phyloP scores from a whole-genome alignment of 2,113 vertebrate genomes.

The Nestor notabilis region DNA sequence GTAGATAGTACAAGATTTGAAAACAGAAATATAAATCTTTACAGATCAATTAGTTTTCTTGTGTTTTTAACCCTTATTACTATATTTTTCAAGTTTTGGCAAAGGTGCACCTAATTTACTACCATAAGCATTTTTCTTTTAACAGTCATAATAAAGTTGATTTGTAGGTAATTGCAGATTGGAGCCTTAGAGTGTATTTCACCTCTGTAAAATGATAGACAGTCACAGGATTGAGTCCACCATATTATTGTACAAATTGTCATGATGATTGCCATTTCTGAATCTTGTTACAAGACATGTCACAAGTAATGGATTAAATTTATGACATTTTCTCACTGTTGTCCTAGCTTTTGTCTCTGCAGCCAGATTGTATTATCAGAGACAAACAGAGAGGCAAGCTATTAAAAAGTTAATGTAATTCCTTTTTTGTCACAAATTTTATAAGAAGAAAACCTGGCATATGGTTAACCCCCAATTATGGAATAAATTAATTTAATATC shows the following conservation, averaged over 20 bases:
- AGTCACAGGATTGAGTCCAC: neutral
- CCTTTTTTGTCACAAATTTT: neutral
- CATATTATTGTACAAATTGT: neutral
- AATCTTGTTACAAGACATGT: neutral
- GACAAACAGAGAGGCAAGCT: neutral
- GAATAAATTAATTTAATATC: neutral
- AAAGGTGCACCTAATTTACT: neutral
- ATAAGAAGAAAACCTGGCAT: neutral
- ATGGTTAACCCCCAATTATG: neutral
- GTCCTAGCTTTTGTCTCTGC: neutral
- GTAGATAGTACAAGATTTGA: neutral
- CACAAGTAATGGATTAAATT: neutral
- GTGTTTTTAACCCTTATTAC: neutral
- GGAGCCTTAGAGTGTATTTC: neutral
- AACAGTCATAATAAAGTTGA: neutral
- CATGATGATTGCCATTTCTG: neutral
- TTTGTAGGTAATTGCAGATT: neutral
- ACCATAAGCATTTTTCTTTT: neutral
- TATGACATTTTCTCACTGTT: neutral
- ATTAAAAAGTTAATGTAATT: neutral
- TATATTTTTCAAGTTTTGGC: neutral
- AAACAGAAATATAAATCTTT: neutral
- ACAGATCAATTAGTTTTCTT: neutral
- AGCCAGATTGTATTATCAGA: neutral
- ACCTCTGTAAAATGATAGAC: neutral